Evolutionary conservation across 2,888 invertebrate genomes (phyloP), one percentile per base, ranked within the genome.

Genomic region (Rhopalosiphum nymphaeae): DNA sequence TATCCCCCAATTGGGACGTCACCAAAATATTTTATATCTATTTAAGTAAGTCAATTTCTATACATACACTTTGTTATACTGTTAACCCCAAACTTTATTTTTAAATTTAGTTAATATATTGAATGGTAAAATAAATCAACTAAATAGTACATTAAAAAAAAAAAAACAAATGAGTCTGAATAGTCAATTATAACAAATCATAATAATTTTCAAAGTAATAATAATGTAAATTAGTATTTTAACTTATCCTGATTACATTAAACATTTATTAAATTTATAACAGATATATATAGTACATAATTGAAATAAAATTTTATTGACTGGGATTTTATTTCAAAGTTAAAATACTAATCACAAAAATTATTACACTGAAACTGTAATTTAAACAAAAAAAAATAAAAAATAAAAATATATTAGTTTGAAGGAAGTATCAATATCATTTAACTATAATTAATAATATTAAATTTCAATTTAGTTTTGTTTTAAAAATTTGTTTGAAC

Each of bases 371-470:
- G 5, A 9, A 61, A 36, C 7, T 46, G 10, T 1, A 61, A 49
- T 21, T 85, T 21, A 56, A 91, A 49, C 87, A 67, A 16, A 56
- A 78, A 78, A 56, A 46, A 49, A 42, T 53, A 92, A 88, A 44
- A 36, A 87, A 92, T 29, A 67, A 42, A 88, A 53, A 49, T 36
- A 78, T 88, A 88, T 78, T 42, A 42, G 53, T 78, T 42, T 2
- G 44, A 67, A 92, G 92, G 61, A 92, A 92, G 92, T 92, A 92
- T 21, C 11, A 88, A 92, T 67, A 92, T 92, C 92, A 92, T 44
- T 21, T 21, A 13, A 53, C 21, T 90, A 44, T 46, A 87, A 87
- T 4, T 53, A 36, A 88, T 89, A 89, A 89, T 57, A 44, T 67
- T n/a, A 78, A 7, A 78, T 78, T 78, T 36, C 78, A 78, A 88